Base-by-base conservation (phyloP, 2,888 invertebrate species). In the Plebejus anna region DNA sequence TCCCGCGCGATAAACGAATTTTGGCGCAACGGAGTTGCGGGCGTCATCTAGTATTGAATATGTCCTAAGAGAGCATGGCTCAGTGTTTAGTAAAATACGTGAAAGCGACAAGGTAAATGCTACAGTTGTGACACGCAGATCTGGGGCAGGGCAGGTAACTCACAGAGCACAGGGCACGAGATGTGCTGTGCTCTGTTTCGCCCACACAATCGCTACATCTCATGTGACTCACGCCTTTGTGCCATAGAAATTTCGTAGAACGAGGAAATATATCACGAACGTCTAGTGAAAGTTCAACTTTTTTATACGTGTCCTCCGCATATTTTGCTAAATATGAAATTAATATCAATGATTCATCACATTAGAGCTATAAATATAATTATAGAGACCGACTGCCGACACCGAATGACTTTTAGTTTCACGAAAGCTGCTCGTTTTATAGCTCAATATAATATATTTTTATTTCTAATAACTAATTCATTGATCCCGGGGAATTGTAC, bases 161-260 rank as follows among this genome's bases (percentile, higher is more conserved):
- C 78, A 80, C 80, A 82, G 82, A 82, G 80, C 81, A 80, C 77
- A 51, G 73, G 47, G 79, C 79, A 79, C 79, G 84, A 84, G 83
- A 86, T 84, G 83, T 82, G 87, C 86, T 87, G 88, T 89, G 91
- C 89, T 91, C 91, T 91, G 91, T 88, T 91, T 90, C 87, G 70
- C 77, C 76, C 47, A 76, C 70, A 77, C 79, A 78, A 78, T 77
- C 59, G 79, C 78, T 75, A 55, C 70, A 78, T 79, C 78, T 70
- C 75, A 42, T 76, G 70, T 75, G 71, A 77, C 75, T 72, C 75
- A 61, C 42, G 42, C 47, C 28, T 72, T 73, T 72, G 28, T 55
- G 55, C 32, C 28, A 22, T 73, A 73, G 51, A 73, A 73, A 73
- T 55, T 47, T 55, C 13, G 32, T 47, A 28, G 55, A 32, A 51